Base-by-base conservation (phyloP, 2,888 invertebrate species). In the Sinhomidia bicolor region DNA sequence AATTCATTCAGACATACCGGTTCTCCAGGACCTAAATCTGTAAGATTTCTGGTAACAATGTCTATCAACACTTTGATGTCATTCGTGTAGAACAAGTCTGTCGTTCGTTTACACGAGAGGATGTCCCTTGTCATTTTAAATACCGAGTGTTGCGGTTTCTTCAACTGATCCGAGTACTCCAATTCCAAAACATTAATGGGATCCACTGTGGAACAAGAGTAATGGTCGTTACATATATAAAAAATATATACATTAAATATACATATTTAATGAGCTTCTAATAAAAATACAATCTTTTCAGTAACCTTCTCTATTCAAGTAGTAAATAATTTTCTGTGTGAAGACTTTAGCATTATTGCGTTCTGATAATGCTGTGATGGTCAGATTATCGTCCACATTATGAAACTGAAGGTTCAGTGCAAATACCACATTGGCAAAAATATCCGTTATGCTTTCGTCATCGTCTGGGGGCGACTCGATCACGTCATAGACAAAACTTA, bases 31-130 rank as follows among this genome's bases (percentile, higher is more conserved):
- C 97, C 96, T 90, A 98, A 95, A 94, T 99, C 98, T 1, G 97
- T 96, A 32, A 99, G 95, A 93, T 98, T 98, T 76, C 99, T 95
- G 79, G 98, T 96, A 83, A 98, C 96, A 93, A 99, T 98, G 93
- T 99, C 99, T 90, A 99, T 96, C 88, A 99, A 95, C 62, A 99
- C 99, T 94, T 97, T 97, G 60, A 97, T 96, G 93, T 99, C 99
- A 93, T 99, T 99, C 0, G 98, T 98, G 94, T 99, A 99, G 94
- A 99, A 97, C 90, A 98, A 95, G 91, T 96, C 95, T 0, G 98
- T 97, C 0, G 98, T 98, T 91, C 95, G 95, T 91, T 95, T 95
- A 92, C 95, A 95, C 90, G 96, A 96, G 93, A 98, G 98, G 91
- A 99, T 94, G 94, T 99, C 98, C 65, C 96, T 96, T 92, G 97